A percentile compares a stretch with the other conserved stretches of the same genome.
These are phyloP conservation scores for Pelagia noctiluca DNA, from an alignment of 30 jellyfish, hydroid and myxozoan genomes.

Conservation along the genomic window DNA sequence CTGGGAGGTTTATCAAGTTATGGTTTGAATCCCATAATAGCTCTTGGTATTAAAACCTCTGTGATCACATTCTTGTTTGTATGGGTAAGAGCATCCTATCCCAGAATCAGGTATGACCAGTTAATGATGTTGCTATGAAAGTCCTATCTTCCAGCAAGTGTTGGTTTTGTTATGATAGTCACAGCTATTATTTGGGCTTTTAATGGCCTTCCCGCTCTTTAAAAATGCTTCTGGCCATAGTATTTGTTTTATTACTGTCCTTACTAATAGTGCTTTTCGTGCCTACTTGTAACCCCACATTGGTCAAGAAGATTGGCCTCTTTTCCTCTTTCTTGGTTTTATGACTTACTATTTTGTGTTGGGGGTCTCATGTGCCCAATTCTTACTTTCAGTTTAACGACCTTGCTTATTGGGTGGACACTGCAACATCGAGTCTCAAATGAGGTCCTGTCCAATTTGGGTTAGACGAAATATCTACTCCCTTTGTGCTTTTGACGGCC, in stretches of 20 bases:
- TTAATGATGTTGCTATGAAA: constrained; percentile 72
- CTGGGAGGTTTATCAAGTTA: constrained; percentile 22
- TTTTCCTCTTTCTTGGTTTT: neutral
- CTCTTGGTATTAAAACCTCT: constrained; percentile 5
- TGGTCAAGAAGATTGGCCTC: neutral
- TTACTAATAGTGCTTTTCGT: neutral
- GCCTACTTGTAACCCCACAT: neutral
- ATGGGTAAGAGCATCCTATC: constrained; percentile 81
- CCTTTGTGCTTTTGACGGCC: constrained; percentile 47
- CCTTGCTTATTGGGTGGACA: neutral
- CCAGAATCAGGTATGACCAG: constrained; percentile 80
- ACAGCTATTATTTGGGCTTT: constrained; percentile 2
- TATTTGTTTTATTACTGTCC: neutral
- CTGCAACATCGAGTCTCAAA: neutral
- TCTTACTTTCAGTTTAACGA: neutral
- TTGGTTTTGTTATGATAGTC: neutral
- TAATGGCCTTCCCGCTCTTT: constrained; percentile 20
- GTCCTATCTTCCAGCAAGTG: constrained; percentile 64
- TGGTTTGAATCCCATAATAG: neutral
- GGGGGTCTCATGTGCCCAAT: neutral
- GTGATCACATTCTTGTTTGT: constrained; percentile 35
- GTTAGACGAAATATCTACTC: constrained; percentile 58
- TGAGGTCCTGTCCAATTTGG: constrained; percentile 35
- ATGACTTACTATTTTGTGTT: neutral
- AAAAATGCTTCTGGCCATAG: neutral